Evolutionary conservation across 2,888 invertebrate genomes (phyloP), one percentile per base, ranked within the genome.

Genomic region (Ganaspis brasiliensis): DNA sequence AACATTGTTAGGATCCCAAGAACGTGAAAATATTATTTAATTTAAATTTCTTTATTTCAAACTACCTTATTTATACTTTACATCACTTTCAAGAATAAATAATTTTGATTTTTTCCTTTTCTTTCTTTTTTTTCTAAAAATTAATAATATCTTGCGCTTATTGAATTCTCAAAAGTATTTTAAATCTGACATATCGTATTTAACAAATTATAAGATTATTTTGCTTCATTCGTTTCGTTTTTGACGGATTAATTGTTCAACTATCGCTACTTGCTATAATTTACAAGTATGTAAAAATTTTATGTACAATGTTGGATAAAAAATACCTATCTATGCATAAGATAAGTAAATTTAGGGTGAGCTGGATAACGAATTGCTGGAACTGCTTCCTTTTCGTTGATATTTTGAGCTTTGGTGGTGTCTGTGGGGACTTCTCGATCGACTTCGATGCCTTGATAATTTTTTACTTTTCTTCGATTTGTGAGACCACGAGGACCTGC

Each of bases 381-480:
- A 89, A 73, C 88, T 88, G 80, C 89, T 90, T 37, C 85, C 87
- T 76, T 82, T 87, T 74, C 88, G 84, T 72, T 84, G 80, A 63
- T 84, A 83, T 73, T 86, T 83, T 21, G 87, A 81, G 75, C 83
- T 82, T 12, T 87, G 81, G 16, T 86, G 87, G 63, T 89, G 86
- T 56, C 85, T 87, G 52, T 86, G 86, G n/a, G 91, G 87, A 79
- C 89, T 89, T 26, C 89, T 86, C 37, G 91, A 90, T 26, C 88
- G 88, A n/a, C 90, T 89, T 78, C 89, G 85, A 72, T 90, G 89
- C 56, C 88, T 88, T 2, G 89, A 88, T 8, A 88, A 86, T 73
- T 91, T 91, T 83, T 90, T 91, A 75, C 86, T 90, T 75, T 90
- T 91, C 79, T 90, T 91, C 1, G 87, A 81, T 76, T 89, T 89